Conservation (phyloP, 2,113 vertebrate species). For the Labrus mixtus region DNA sequence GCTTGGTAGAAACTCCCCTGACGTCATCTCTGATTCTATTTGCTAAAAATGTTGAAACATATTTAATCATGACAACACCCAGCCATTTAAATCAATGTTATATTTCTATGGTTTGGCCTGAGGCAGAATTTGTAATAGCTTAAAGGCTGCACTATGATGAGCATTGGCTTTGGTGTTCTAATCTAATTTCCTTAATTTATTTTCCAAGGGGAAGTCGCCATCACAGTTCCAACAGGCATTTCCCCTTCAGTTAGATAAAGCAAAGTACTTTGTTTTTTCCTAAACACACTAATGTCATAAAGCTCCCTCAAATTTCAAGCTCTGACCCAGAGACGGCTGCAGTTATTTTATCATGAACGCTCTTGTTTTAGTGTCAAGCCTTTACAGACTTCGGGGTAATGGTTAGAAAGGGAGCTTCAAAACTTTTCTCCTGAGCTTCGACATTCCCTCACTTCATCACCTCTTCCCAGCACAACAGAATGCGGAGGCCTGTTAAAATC, state of each 20-base stretch:
- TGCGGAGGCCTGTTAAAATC: conserved; percentile 65
- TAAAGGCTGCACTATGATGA: conserved; percentile 53
- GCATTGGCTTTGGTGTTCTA: conserved; percentile 59
- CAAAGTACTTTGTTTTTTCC: conserved; percentile 10
- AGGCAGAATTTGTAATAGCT: conserved; percentile 60
- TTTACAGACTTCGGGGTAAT: conserved; percentile 11
- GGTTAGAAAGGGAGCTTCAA: conserved; percentile 26
- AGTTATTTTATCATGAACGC: conserved; percentile 14
- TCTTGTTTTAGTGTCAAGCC: conserved; percentile 36
- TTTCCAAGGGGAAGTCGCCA: conserved; percentile 44
- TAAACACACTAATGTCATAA: conserved; percentile 25
- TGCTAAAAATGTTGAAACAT: conserved; percentile 26
- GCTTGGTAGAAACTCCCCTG: background rate
- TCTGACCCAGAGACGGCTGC: conserved; percentile 6
- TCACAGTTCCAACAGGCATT: conserved; percentile 29
- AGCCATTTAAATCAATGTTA: conserved; percentile 38
- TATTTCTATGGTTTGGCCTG: conserved; percentile 37
- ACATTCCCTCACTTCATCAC: conserved; percentile 52
- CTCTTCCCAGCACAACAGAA: conserved; percentile 43
- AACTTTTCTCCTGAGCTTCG: conserved; percentile 46
- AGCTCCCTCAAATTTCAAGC: conserved; percentile 30
- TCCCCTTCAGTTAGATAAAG: conserved; percentile 28
- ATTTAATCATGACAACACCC: conserved; percentile 33
- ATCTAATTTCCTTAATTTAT: conserved; percentile 70
- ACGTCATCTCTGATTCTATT: conserved; percentile 24